Percentiles rank a stretch among this genome's conserved stretches.
These are phyloP conservation scores for Nomada goodeniana DNA, from an alignment of 2,888 invertebrate genomes.

Conservation along the genomic window DNA sequence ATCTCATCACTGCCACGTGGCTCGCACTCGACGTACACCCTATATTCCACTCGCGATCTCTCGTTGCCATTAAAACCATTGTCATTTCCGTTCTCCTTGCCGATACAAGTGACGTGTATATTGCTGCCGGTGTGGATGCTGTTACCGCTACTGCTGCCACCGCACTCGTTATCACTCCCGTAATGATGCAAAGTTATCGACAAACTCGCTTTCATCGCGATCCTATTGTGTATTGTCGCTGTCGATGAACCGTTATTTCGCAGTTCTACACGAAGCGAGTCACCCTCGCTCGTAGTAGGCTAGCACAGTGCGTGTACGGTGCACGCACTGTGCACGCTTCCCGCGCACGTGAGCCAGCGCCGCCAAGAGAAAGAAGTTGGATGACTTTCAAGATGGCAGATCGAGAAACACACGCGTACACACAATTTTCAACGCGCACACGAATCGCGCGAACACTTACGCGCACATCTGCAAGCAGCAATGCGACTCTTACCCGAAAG, in stretches of 20 bases:
- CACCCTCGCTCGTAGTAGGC: not conserved
- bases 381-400: conserved; percentile 53
- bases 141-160: conserved; percentile 23
- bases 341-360: conserved; percentile 50
- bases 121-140: not conserved
- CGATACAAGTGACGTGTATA: conserved; percentile 3
- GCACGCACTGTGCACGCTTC: conserved; percentile 57
- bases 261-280: conserved; percentile 7
- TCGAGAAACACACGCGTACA: conserved; percentile 25
- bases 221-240: conserved; percentile 14
- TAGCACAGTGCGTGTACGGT: conserved; percentile 46
- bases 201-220: conserved; percentile 56
- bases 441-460: conserved; percentile 8
- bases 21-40: conserved; percentile 49
- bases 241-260: conserved; percentile 44
- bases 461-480: conserved; percentile 1
- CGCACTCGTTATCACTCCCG: conserved; percentile 57
- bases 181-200: conserved; percentile 47
- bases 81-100: conserved; percentile 30
- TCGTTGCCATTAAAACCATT: conserved; percentile 56
- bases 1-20: conserved; percentile 63
- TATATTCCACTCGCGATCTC: conserved; percentile 60
- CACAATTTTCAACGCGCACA: conserved; percentile 1
- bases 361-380: conserved; percentile 34
- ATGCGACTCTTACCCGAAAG: not conserved